Evolutionary conservation across 2,797 vertebrate genomes (phyloP).

Genomic region (Lateolabrax maculatus): DNA sequence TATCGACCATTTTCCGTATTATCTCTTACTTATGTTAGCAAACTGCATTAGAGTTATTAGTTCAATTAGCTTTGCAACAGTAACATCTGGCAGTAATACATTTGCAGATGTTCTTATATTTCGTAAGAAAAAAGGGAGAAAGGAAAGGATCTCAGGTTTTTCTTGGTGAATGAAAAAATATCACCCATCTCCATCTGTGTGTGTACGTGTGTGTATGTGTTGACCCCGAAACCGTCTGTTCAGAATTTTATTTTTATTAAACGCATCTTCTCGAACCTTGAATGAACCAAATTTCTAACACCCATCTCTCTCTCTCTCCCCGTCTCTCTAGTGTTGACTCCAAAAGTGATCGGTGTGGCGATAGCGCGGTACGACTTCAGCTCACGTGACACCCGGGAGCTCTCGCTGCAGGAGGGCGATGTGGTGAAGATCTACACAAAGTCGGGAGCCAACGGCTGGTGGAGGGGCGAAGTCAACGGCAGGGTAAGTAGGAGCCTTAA

Average conservation of each 20-base stretch:
- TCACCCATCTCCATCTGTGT: constrained; percentile 26
- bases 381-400: constrained; percentile 93
- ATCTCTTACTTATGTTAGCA: too few relatives aligned
- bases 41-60: too few relatives aligned
- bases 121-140: background rate
- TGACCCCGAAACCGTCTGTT: background rate
- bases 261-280: background rate
- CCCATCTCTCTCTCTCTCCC: background rate
- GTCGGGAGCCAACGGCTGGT: constrained; percentile 96
- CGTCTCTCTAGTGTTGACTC: constrained; percentile 88
- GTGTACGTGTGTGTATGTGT: constrained; percentile 34
- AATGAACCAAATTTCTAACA: background rate
- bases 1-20: too few relatives aligned
- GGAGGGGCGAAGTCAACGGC: constrained; percentile 96
- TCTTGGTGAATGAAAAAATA: constrained; percentile 10
- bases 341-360: constrained; percentile 95
- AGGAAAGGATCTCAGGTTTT: background rate
- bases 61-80: too few relatives aligned
- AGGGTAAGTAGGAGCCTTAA: constrained; percentile 85
- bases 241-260: background rate
- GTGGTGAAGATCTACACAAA: constrained; percentile 98
- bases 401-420: constrained; percentile 94
- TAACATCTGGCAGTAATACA: too few relatives aligned
- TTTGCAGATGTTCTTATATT: background rate
- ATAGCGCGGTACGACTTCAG: constrained; percentile 98